Conservation (phyloP, 2,797 vertebrate species). For the Taenioides sp. region DNA sequence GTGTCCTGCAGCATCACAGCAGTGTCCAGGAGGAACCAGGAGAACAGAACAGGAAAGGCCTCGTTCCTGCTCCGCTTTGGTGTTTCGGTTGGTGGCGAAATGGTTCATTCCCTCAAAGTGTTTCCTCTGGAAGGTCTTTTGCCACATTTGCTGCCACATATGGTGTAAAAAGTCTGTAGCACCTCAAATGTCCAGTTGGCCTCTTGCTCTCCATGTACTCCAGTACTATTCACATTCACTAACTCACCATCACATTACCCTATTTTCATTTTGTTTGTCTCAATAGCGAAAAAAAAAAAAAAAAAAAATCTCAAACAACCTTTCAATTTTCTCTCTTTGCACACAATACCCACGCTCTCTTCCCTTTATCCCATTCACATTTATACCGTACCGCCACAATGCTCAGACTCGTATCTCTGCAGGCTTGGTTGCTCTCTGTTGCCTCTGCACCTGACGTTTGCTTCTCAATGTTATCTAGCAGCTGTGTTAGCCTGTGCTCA, state of each 20-base stretch:
- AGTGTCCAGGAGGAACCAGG: no score
- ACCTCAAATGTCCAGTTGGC: no score
- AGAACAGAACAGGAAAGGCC: no score
- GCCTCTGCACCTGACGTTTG: conserved; percentile 32
- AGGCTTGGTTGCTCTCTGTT: neutral
- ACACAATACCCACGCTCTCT: conserved; percentile 17
- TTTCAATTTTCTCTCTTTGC: neutral
- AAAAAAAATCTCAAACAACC: neutral
- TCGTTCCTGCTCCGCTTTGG: no score
- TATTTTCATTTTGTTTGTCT: neutral
- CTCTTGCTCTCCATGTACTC: no score
- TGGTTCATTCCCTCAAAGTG: no score
- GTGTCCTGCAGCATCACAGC: no score
- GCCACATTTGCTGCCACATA: no score
- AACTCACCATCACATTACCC: neutral
- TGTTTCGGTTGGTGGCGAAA: no score
- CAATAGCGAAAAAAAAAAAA: neutral
- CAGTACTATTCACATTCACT: neutral
- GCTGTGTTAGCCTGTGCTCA: conserved; percentile 41
- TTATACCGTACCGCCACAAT: conserved; percentile 23
- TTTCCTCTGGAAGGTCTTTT: no score
- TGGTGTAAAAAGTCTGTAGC: no score
- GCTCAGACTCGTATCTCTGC: neutral
- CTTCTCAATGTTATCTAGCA: conserved; percentile 60
- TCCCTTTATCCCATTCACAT: conserved; percentile 20